A percentile compares a stretch with the other conserved stretches of the same genome.
Evolutionary conservation across 30 jellyfish, hydroid and myxozoan species (phyloP).

Genomic region (Chironex yamaguchii): DNA sequence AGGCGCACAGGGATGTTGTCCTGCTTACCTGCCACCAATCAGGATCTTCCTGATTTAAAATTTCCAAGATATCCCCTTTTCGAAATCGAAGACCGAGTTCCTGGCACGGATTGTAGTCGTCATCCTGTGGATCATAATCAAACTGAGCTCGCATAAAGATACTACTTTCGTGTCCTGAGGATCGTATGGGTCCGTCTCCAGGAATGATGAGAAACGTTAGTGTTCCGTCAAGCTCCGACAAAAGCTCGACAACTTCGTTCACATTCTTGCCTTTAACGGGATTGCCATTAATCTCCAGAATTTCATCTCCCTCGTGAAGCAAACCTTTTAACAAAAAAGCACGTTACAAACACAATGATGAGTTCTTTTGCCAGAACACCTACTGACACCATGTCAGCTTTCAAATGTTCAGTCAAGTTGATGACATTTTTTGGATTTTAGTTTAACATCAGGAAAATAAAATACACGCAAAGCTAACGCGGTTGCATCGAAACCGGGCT

Average conservation of each 20-base stretch:
- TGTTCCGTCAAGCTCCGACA: slow-evolving; percentile 96
- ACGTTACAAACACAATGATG: too few relatives aligned
- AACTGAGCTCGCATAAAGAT: slow-evolving; percentile 82
- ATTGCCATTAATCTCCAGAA: slow-evolving; percentile 86
- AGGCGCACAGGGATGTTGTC: too few relatives aligned
- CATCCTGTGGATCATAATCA: slow-evolving; percentile 92
- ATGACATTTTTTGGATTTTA: too few relatives aligned
- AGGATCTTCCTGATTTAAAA: slow-evolving; percentile 88
- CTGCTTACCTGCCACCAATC: slow-evolving; percentile 98
- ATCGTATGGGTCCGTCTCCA: slow-evolving; percentile 57
- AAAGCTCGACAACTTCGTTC: slow-evolving; percentile 88
- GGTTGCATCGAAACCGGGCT: too few relatives aligned
- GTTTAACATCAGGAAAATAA: too few relatives aligned
- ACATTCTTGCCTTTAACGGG: slow-evolving; percentile 92
- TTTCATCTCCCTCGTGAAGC: slow-evolving; percentile 97
- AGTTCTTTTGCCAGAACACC: too few relatives aligned
- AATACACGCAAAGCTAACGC: too few relatives aligned
- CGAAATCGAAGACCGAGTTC: slow-evolving; percentile 89
- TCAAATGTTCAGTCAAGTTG: too few relatives aligned
- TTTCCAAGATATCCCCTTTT: slow-evolving; percentile 88
- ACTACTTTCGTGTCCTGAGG: slow-evolving; percentile 65
- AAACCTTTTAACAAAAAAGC: too few relatives aligned
- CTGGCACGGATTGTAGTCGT: slow-evolving; percentile 87
- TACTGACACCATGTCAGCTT: too few relatives aligned
- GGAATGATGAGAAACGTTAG: slow-evolving; percentile 86